Evolutionary conservation across 1,140 invertebrate genomes (phyloP), one percentile per base, ranked within the genome.

Genomic region (Luehdorfia chinensis): DNA sequence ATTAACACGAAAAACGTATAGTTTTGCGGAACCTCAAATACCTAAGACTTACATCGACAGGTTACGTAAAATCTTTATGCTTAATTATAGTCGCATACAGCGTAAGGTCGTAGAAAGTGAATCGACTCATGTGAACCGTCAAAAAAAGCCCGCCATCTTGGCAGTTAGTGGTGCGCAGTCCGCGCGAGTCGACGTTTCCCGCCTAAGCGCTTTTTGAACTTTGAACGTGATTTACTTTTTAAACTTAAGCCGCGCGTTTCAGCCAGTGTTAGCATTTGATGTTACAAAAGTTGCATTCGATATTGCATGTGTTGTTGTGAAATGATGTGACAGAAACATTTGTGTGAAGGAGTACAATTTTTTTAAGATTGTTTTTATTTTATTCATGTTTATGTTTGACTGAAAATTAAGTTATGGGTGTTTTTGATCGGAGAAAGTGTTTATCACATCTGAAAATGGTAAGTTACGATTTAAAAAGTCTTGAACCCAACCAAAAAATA

Each of bases 81-180:
- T 79, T 83, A 85, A 85, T 85, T 85, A 79, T 66, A 67, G 66
- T 75, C 71, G 71, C 72, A 81, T 73, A 80, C 68, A 78, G 71
- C 70, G 68, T 83, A 81, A 83, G 78, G 81, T 81, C 81, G 81
- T 85, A 85, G 81, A 85, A 85, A 85, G 81, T 85, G 81, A 85
- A 81, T 81, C 68, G 80, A 65, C 78, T 81, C 66, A 77, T 81
- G 81, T 85, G 81, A 85, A 83, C 74, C 71, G 75, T 80, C 80
- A 78, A 83, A 85, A 84, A 81, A 79, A 75, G 51, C 57, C 68
- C 71, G 72, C 78, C 78, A 79, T 85, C 68, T 83, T 83, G 73
- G 58, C 76, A 85, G 81, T 85, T 75, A 73, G 65, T 73, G 69
- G 74, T 65, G 73, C 74, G 74, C 73, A 53, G 73, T 55, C 51